Evolutionary conservation across 92 coral and sea anemone species (phyloP), one percentile per base, ranked within the genome.

Genomic region (Umimayanthus kanabou): DNA sequence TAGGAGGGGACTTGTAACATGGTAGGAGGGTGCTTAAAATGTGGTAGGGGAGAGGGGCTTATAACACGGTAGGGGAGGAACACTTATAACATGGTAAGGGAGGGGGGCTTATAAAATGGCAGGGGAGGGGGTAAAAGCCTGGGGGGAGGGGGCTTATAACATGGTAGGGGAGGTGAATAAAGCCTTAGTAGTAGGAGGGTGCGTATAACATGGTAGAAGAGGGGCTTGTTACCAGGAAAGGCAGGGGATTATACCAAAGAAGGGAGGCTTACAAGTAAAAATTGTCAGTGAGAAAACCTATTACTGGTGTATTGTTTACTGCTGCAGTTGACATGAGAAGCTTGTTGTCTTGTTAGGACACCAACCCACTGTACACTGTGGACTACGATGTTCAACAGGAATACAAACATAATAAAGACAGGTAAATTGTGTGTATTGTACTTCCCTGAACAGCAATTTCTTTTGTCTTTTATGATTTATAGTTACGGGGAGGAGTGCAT

Each of bases 371-470:
- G 20, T 96, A 93, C 85, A 89, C 87, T 79, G 97, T 94, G n/a
- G 99, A 96, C 85, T 96, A 95, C 77, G 92, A 90, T 39, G 81
- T 93, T 67, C 93, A 88, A 25, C 93, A 92, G 57, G 90, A 96
- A 77, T 90, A 93, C 79, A 89, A 81, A 42, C 91, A 85, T 45
- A 89, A 89, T n/a, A 73, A 80, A 45, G 91, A 94, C 84, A 96
- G 98, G 98, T 96, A 81, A 90, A 9, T 23, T 58, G 40, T 61
- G 2, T 4, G 2, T 61, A 6, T 61, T 20, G 4, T 9, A 22
- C 6, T 61, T 26, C 1, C 26, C 1, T 18, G 26, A 53, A 11
- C 3, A 18, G 2, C 20, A 53, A 11, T 53, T 53, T 2, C 11
- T 53, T 53, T 53, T 11, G 11, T 53, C 11, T 53, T 8, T 47